A percentile compares a stretch with the other conserved stretches of the same genome.
Conservation (phyloP, 2,113 vertebrate species). For the Heteronetta atricapilla region DNA sequence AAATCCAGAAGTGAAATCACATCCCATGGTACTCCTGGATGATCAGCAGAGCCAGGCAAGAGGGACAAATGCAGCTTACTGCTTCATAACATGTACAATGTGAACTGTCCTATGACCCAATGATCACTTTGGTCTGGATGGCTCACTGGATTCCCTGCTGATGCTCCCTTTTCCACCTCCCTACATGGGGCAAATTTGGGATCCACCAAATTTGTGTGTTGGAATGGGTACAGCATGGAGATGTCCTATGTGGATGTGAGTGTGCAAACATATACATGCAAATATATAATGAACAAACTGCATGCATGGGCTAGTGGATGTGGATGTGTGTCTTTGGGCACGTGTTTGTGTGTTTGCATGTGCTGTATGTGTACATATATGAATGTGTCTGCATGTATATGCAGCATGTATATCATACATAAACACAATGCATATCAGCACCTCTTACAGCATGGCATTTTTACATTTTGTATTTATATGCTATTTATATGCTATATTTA, state of each 20-base stretch:
- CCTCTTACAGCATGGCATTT: background rate
- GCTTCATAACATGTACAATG: background rate
- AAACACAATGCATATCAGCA: background rate
- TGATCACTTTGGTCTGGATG: background rate
- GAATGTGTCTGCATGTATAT: accelerated
- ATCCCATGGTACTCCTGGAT: background rate
- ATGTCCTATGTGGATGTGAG: background rate
- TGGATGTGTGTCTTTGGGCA: no score
- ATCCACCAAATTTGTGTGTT: background rate
- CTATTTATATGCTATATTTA: background rate
- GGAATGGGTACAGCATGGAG: background rate
- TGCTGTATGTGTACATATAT: background rate
- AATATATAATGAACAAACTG: background rate
- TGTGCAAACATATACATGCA: background rate
- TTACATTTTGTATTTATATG: background rate
- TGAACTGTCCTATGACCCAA: background rate
- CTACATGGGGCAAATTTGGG: background rate
- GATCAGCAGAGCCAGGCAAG: background rate
- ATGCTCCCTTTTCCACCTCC: background rate
- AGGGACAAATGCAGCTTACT: background rate
- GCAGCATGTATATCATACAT: background rate
- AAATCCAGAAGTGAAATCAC: background rate
- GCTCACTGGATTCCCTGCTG: background rate
- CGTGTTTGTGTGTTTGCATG: no score
- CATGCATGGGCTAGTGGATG: accelerated